phyloP scores from a whole-genome alignment of 2,797 vertebrate species.

The Psittacula derbiana region DNA sequence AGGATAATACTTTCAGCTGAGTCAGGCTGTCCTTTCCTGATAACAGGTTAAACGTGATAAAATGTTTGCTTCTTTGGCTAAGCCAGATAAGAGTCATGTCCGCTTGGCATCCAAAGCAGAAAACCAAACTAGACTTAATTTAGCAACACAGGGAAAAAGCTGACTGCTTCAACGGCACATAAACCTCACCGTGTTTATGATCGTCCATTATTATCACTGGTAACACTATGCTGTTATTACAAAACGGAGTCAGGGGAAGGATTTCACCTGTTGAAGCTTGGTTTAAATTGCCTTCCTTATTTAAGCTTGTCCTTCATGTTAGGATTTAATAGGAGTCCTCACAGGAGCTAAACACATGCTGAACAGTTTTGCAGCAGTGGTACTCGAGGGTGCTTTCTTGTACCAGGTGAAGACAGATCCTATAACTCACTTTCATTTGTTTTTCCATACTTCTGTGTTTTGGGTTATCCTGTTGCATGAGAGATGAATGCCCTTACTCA shows the following conservation, averaged over 20 bases:
- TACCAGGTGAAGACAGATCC: not conserved
- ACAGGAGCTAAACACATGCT: not conserved
- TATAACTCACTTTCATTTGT: slow-evolving; percentile 1
- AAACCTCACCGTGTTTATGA: not conserved
- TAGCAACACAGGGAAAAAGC: not conserved
- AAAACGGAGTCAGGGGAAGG: not conserved
- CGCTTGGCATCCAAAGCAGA: not conserved
- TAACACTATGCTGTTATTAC: not conserved
- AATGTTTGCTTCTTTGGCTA: not conserved
- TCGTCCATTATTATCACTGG: not conserved
- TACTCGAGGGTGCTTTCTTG: not conserved
- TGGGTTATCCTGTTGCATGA: not conserved
- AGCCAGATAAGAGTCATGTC: not conserved
- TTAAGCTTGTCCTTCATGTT: not conserved
- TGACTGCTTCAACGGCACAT: not conserved
- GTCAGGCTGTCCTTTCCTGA: not conserved
- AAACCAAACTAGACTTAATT: not conserved
- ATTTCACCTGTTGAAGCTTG: not conserved
- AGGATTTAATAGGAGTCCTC: not conserved
- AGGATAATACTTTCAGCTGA: not conserved
- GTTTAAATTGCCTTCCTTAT: not conserved
- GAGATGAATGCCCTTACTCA: not conserved
- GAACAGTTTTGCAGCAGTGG: not conserved
- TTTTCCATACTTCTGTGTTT: not conserved
- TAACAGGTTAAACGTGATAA: not conserved